A percentile compares a stretch with the other conserved stretches of the same genome.
Evolutionary conservation across 2,888 invertebrate species (phyloP).

Genomic region (Carabus problematicus): DNA sequence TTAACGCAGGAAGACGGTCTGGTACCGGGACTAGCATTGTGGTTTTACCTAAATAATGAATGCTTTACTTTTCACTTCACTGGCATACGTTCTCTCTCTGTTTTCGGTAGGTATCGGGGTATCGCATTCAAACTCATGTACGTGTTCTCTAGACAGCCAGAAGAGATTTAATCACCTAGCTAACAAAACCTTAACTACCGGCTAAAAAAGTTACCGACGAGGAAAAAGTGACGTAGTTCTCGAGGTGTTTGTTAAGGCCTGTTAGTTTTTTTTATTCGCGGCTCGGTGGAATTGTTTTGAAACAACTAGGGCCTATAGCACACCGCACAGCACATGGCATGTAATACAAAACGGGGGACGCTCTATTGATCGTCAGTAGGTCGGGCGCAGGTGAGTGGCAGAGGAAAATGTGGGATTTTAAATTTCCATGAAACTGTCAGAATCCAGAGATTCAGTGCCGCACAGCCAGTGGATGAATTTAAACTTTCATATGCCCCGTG

Average conservation of each 20-base stretch:
- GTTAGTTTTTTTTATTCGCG: slow-evolving; percentile 29
- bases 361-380: slow-evolving; percentile 33
- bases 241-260: slow-evolving; percentile 21
- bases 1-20: too few species aligned
- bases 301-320: slow-evolving; percentile 2
- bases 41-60: too few species aligned
- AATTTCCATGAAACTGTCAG: slow-evolving; percentile 57
- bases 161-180: slow-evolving; percentile 11
- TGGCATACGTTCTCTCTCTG: too few species aligned
- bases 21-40: too few species aligned
- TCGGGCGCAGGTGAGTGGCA: slow-evolving; percentile 37
- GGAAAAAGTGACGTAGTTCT: slow-evolving; percentile 20
- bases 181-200: not conserved
- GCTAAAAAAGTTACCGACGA: slow-evolving; percentile 3
- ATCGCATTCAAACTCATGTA: too few species aligned
- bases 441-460: slow-evolving; percentile 53
- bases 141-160: too few species aligned
- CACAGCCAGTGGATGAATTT: slow-evolving; percentile 33
- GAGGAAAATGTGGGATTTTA: slow-evolving; percentile 51
- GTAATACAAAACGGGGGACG: slow-evolving; percentile 27
- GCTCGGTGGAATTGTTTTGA: slow-evolving; percentile 23
- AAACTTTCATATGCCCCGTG: slow-evolving; percentile 22
- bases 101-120: too few species aligned
- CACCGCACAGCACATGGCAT: not conserved
- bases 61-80: too few species aligned